A percentile compares a stretch with the other conserved stretches of the same genome.
phyloP scores from a whole-genome alignment of 2,113 vertebrate species.

The Glaucidium brasilianum region DNA sequence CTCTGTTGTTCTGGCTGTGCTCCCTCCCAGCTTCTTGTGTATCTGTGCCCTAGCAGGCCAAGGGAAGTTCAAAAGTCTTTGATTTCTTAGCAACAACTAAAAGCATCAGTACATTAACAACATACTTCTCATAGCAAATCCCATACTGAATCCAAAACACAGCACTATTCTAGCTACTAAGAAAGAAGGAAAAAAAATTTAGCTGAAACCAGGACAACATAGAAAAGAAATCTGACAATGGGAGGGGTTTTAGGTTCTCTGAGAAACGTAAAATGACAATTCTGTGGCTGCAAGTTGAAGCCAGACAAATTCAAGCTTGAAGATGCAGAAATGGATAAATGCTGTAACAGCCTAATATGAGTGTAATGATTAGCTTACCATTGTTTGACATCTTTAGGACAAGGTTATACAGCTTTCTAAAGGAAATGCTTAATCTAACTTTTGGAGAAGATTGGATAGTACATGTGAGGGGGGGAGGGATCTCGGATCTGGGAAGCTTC shows the following conservation, averaged over 20 bases:
- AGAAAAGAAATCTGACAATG: neutral
- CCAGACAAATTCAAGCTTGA: neutral
- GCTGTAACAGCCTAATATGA: neutral
- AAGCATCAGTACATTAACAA: no score
- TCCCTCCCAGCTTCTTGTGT: no score
- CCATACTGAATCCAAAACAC: no score
- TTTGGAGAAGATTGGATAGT: neutral
- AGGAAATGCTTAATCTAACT: neutral
- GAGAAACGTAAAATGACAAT: neutral
- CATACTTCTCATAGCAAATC: no score
- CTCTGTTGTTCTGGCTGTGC: no score
- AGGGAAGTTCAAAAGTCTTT: no score
- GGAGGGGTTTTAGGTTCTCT: neutral
- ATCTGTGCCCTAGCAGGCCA: no score
- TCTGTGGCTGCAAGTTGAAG: neutral
- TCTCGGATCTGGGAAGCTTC: neutral
- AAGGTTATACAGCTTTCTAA: neutral
- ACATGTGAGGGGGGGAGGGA: neutral
- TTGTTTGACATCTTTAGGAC: neutral
- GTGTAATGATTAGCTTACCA: neutral
- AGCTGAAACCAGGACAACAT: no score
- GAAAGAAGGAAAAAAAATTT: no score
- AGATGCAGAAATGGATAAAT: neutral
- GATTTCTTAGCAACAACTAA: no score
- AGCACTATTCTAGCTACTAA: no score